Evolutionary conservation across 2,797 vertebrate species (phyloP), one percentile per base, ranked within the genome.

Genomic region (Labroides dimidiatus): DNA sequence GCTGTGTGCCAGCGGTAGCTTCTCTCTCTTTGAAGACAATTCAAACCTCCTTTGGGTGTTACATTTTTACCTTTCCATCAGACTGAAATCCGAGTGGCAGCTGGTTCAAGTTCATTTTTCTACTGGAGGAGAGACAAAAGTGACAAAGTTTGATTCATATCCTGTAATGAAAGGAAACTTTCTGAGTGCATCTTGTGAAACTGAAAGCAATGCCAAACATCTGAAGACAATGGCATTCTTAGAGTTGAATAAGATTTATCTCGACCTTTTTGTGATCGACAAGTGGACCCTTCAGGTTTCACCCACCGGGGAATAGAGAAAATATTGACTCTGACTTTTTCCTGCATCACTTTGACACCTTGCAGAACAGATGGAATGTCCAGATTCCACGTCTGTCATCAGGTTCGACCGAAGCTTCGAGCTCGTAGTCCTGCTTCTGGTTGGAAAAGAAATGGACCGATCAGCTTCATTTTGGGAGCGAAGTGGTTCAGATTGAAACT

Each of bases 231-330:
- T 20, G 10, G 13, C 17, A 45, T 60, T 23, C 24, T 49, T 33
- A 33, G 30, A 50, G 21, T 49, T 72, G 21, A 60, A 78, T 67
- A 64, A 21, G 39, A 41, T 70, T 82, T 67, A 43, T 37, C 10
- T 33, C 76, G 72, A 83, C 76, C 63, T 82, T 27, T 42, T 54
- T 77, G 56, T 69, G 51, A 73, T 56, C 75, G 72, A 77, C 53
- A 21, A 2, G 37, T 54, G 53, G 62, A 64, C 37, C 55, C 42
- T 20, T 5, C 20, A 42, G 13, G 72, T 64, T 77, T 58, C 33
- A 52, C 70, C 37, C 21, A 17, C 6, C 19, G 6, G 24, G 5
- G 2, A 39, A 0, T n/a, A 37, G 27, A 19, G 14, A 15, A 2
- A 49, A 17, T n/a, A 27, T 65, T 27, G 16, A 33, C 19, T 42